Conservation (phyloP, 2,888 invertebrate species). For the Dermolepida albohirtum region DNA sequence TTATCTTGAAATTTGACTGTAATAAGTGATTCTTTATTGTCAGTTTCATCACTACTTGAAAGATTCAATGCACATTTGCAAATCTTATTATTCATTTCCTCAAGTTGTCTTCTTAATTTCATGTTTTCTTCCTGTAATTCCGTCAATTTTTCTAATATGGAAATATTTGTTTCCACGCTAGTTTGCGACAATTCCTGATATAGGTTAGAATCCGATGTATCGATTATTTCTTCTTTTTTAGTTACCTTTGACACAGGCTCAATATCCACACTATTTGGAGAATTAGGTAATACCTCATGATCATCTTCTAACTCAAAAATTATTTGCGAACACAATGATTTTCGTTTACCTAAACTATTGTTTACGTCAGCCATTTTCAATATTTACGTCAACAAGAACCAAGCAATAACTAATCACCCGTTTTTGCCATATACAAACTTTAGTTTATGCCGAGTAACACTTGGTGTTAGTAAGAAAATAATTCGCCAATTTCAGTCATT, state of each 20-base stretch:
- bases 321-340: constrained; percentile 46
- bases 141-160: constrained; percentile 31
- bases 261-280: constrained; percentile 15
- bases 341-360: constrained; percentile 46
- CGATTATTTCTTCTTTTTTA: constrained; percentile 24
- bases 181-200: constrained; percentile 33
- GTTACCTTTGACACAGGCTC: constrained; percentile 38
- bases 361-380: constrained; percentile 49
- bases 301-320: constrained; percentile 54
- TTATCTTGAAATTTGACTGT: constrained; percentile 67
- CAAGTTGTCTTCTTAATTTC: constrained; percentile 42
- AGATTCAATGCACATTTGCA: constrained; percentile 40
- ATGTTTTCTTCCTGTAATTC: constrained; percentile 43
- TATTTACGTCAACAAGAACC: constrained; percentile 19
- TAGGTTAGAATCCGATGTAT: constrained; percentile 29
- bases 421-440: no score
- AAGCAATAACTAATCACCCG: neutral
- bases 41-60: constrained; percentile 20
- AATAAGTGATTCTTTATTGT: constrained; percentile 54
- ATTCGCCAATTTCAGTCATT: no score
- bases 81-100: constrained; percentile 39
- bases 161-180: constrained; percentile 42
- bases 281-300: constrained; percentile 43
- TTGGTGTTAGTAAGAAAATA: no score
- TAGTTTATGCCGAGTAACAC: no score